These are phyloP conservation scores for Callionymus lyra DNA, from an alignment of 2,113 vertebrate genomes.

Conservation along the genomic window DNA sequence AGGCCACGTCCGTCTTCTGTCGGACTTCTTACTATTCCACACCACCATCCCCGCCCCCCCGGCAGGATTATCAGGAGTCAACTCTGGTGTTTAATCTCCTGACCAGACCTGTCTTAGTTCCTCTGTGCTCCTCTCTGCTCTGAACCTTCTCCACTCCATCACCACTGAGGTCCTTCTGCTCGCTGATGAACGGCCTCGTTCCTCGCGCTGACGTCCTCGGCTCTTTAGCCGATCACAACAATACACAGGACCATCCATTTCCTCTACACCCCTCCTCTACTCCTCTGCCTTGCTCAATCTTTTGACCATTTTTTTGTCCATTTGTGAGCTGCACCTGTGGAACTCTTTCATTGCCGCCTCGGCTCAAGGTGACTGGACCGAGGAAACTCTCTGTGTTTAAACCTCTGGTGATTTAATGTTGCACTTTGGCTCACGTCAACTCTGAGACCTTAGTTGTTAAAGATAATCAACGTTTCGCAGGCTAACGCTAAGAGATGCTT, in stretches of 20 bases:
- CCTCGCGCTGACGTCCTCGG: constrained; percentile 29
- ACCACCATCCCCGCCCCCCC: constrained; percentile 2
- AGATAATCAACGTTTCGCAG: constrained; percentile 12
- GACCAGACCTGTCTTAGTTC: constrained; percentile 19
- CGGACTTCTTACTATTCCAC: constrained; percentile 6
- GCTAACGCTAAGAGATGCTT: constrained; percentile 17
- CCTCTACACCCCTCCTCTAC: constrained; percentile 4
- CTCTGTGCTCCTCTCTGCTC: constrained; percentile 3
- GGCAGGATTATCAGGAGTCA: constrained; percentile 16
- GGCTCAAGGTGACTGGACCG: no score
- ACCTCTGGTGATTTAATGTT: neutral
- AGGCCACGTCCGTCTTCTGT: no score
- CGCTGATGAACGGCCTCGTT: constrained; percentile 42
- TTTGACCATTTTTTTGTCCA: constrained; percentile 4
- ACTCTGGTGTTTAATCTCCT: constrained; percentile 30
- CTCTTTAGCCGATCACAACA: constrained; percentile 42
- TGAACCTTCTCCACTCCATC: constrained; percentile 1
- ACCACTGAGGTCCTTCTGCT: constrained; percentile 17
- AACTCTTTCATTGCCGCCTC: no score
- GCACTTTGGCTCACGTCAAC: neutral
- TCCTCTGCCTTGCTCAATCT: constrained; percentile 1
- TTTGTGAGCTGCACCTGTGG: no score
- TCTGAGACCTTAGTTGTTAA: neutral
- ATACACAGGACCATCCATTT: constrained; percentile 37
- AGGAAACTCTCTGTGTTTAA: neutral